Conservation (phyloP, 1,140 invertebrate genomes). For the Heliothis virescens region DNA sequence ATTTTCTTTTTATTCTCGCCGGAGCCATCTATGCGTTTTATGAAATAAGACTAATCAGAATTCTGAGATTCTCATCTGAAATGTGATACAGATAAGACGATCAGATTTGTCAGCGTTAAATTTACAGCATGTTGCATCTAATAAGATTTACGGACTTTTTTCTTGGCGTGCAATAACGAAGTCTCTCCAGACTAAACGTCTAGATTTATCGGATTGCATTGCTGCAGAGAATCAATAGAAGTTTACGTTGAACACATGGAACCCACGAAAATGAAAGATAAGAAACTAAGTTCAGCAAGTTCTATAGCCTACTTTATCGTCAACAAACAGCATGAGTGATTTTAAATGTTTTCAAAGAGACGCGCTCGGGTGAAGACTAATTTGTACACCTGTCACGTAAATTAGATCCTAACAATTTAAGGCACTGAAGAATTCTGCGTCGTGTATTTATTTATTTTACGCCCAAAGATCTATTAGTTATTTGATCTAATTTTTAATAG, state of each 20-base stretch:
- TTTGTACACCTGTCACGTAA: slow-evolving; percentile 39
- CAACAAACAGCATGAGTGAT: slow-evolving; percentile 10
- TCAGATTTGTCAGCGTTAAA: too few relatives aligned
- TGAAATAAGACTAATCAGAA: background rate
- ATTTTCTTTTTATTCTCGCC: background rate
- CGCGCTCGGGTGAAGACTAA: background rate
- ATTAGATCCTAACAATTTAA: slow-evolving; percentile 43
- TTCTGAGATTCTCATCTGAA: too few relatives aligned
- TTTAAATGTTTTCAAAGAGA: slow-evolving; percentile 29
- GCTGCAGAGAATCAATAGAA: background rate
- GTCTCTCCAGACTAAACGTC: too few relatives aligned
- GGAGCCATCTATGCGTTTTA: background rate
- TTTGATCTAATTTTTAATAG: slow-evolving; percentile 11
- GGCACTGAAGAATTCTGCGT: slow-evolving; percentile 27
- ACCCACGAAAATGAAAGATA: too few relatives aligned
- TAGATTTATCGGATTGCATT: background rate
- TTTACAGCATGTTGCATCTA: too few relatives aligned
- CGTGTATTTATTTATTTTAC: slow-evolving; percentile 33
- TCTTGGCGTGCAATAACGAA: too few relatives aligned
- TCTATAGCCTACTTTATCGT: background rate
- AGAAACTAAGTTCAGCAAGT: background rate
- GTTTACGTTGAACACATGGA: background rate
- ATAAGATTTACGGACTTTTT: too few relatives aligned
- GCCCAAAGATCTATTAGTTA: slow-evolving; percentile 19
- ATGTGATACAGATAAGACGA: too few relatives aligned